Conservation (phyloP, 2,888 invertebrate genomes). For the Nysson spinosus region DNA sequence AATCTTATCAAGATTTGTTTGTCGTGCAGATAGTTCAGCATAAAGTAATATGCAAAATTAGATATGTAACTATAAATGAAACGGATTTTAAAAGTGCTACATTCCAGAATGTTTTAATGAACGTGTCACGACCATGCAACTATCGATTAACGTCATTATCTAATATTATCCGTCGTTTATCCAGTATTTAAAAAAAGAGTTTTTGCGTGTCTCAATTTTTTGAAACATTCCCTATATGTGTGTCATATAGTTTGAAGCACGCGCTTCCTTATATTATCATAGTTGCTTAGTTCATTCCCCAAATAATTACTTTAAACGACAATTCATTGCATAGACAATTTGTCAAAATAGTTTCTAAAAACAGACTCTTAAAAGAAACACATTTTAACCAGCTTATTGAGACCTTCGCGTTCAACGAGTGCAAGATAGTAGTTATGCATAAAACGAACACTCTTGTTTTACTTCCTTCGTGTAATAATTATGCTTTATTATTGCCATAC, state of each 20-base stretch:
- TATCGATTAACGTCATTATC: too few species aligned
- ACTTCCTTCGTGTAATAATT: constrained; percentile 1
- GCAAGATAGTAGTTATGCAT: constrained; percentile 11
- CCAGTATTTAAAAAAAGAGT: not conserved
- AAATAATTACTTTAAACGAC: constrained; percentile 5
- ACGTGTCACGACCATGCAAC: too few species aligned
- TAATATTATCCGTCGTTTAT: too few species aligned
- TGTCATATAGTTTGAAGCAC: not conserved
- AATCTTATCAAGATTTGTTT: too few species aligned
- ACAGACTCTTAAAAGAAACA: not conserved
- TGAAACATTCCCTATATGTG: not conserved
- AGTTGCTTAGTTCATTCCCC: not conserved
- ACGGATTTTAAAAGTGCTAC: too few species aligned
- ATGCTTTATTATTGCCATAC: constrained; percentile 1
- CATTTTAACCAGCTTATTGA: constrained; percentile 20
- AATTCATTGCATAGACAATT: constrained; percentile 6
- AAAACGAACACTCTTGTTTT: not conserved
- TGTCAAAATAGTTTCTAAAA: not conserved
- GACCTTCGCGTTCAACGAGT: constrained; percentile 28
- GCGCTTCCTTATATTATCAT: constrained; percentile 1
- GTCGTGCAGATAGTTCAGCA: too few species aligned
- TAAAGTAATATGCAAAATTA: too few species aligned
- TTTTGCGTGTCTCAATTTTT: constrained; percentile 2
- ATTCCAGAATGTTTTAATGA: too few species aligned
- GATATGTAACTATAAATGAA: too few species aligned